These are phyloP conservation scores for Gavialis gangeticus DNA, from an alignment of 2,113 vertebrate genomes.

Conservation along the genomic window DNA sequence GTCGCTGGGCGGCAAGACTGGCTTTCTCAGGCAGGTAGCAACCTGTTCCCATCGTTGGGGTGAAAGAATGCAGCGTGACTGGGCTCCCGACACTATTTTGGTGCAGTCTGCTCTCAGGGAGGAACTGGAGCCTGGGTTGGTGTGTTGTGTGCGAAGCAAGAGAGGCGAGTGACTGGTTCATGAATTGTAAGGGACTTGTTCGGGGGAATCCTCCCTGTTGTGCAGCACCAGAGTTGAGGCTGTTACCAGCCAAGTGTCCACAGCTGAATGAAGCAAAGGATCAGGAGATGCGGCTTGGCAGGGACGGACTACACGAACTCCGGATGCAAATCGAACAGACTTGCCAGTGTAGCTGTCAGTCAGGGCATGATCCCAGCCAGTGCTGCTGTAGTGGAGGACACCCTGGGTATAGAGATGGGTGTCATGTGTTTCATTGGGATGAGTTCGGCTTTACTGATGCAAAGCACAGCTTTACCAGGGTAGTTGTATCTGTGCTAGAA, in stretches of 20 bases:
- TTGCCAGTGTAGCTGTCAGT: background rate
- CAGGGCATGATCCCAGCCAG: fast-evolving
- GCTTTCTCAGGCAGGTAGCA: background rate
- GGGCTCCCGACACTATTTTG: background rate
- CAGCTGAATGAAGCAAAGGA: background rate
- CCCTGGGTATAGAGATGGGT: too few relatives aligned
- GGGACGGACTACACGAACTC: background rate
- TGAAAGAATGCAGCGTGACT: background rate
- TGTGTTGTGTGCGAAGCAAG: background rate
- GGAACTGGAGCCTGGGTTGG: fast-evolving
- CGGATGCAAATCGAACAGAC: background rate
- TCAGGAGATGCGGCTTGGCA: background rate
- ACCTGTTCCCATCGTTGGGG: background rate
- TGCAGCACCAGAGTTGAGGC: background rate
- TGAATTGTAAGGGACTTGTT: background rate
- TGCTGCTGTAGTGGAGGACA: background rate
- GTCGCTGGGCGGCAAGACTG: background rate
- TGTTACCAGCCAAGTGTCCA: background rate
- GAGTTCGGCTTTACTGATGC: too few relatives aligned
- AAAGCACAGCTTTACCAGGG: too few relatives aligned
- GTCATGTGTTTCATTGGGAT: too few relatives aligned
- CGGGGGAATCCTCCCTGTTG: background rate
- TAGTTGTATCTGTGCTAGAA: too few relatives aligned
- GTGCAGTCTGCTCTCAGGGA: background rate
- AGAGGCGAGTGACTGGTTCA: background rate